phyloP scores from a whole-genome alignment of 2,113 vertebrate species.

The Microcebus lehilahytsara region DNA sequence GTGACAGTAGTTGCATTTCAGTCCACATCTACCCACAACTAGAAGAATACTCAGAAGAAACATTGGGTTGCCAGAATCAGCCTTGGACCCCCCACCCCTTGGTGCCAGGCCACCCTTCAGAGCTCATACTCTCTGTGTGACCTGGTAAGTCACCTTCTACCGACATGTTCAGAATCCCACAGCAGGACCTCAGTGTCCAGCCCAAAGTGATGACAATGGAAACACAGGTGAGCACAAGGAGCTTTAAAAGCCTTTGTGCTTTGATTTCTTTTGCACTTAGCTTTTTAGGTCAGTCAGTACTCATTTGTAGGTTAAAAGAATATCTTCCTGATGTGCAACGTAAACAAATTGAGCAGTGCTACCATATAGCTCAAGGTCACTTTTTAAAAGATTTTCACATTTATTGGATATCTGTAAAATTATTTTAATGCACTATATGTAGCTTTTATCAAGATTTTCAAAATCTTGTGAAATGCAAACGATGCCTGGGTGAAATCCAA shows the following conservation, averaged over 20 bases:
- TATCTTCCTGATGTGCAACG: neutral
- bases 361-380: too few species aligned
- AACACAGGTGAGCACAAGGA: neutral
- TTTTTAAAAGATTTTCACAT: neutral
- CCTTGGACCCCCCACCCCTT: neutral
- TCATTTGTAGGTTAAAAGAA: neutral
- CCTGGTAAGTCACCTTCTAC: neutral
- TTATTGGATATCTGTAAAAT: neutral
- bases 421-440: neutral
- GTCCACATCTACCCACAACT: neutral
- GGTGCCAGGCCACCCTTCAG: too few species aligned
- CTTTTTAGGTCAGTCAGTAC: neutral
- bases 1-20: neutral
- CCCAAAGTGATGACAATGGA: too few species aligned
- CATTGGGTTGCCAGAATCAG: neutral
- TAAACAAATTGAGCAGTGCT: neutral
- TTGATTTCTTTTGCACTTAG: neutral
- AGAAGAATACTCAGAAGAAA: neutral
- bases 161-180: neutral
- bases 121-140: neutral
- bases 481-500: neutral
- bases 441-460: neutral
- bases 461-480: neutral
- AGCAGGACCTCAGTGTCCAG: fast-evolving
- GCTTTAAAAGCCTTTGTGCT: neutral